Evolutionary conservation across 2,888 invertebrate genomes (phyloP).

Genomic region (Anthophora plumipes): DNA sequence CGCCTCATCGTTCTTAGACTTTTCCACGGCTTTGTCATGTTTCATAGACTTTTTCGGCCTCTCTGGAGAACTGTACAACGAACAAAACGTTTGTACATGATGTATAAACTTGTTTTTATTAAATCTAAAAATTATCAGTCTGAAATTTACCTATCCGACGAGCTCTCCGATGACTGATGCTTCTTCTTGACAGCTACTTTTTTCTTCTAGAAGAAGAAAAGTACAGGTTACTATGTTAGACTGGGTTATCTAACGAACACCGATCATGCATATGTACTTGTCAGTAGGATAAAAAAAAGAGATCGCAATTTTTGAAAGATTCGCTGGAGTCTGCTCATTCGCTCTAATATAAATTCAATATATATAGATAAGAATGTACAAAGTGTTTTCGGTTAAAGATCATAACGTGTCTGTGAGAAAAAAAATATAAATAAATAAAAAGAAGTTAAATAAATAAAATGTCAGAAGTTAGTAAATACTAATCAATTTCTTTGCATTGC

Average conservation of each 20-base stretch:
- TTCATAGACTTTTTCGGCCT: conserved; percentile 77
- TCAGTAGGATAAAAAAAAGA: conserved; percentile 70
- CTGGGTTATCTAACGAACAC: conserved; percentile 71
- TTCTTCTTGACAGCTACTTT: conserved; percentile 86
- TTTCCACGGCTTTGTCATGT: conserved; percentile 72
- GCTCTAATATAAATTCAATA: conserved; percentile 43
- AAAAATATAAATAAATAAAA: conserved; percentile 10
- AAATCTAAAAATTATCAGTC: background rate
- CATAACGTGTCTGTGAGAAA: conserved; percentile 4
- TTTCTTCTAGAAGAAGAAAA: conserved; percentile 85
- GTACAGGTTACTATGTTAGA: conserved; percentile 65
- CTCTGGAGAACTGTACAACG: conserved; percentile 77
- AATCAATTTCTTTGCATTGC: conserved; percentile 39
- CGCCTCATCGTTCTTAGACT: conserved; percentile 68
- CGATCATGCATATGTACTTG: conserved; percentile 80
- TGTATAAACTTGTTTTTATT: background rate
- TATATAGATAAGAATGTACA: conserved; percentile 12
- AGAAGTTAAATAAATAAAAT: conserved; percentile 22
- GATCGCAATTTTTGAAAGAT: conserved; percentile 61
- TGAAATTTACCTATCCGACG: conserved; percentile 85
- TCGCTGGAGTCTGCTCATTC: conserved; percentile 74
- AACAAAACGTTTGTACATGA: background rate
- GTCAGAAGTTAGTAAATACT: conserved; percentile 5
- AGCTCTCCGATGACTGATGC: conserved; percentile 86
- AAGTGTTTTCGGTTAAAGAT: conserved; percentile 18